Evolutionary conservation across 2,797 vertebrate genomes (phyloP), one percentile per base, ranked within the genome.

Genomic region (Oophaga sylvatica): DNA sequence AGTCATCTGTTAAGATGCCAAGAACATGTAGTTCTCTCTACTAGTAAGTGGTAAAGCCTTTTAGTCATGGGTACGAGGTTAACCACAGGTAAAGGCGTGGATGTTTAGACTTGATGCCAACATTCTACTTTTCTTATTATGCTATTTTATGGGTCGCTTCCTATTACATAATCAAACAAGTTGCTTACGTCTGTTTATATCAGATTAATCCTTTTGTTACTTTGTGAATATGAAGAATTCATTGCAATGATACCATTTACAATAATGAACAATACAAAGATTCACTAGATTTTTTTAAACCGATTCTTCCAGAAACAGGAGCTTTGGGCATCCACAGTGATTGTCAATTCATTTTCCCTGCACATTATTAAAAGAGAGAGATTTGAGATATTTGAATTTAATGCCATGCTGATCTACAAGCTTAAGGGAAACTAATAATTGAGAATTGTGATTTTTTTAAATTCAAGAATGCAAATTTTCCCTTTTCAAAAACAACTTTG

Each of bases 11-110:
- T 11, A 31, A 85, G 0, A 5, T 56, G 90, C 93, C 93, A 94
- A 93, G 92, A 94, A 91, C 91, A 94, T 81, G 20, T 67, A 91
- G 90, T 92, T 87, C 93, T 89, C 86, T 89, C 60, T 53, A 29
- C 71, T 63, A 81, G 83, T 88, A 91, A 90, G 90, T 65, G 71
- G 26, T 73, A 89, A 88, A 90, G 77, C 73, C 71, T 85, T 88
- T 79, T 71, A 89, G 60, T 35, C 81, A 90, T 91, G 90, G 79
- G 90, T 10, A 90, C 65, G 89, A 91, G 88, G 91, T 86, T 90
- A 92, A 90, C 71, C n/a, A 11, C 90, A 91, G 90, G 87, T 89
- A 91, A 89, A 91, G 90, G 87, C 90, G 90, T 93, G 86, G 87
- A 85, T 87, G 85, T 84, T 19, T 22, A 35, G 68, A 35, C 67